Base-by-base conservation (phyloP, 2,113 vertebrate genomes). In the Pituophis catenifer region DNA sequence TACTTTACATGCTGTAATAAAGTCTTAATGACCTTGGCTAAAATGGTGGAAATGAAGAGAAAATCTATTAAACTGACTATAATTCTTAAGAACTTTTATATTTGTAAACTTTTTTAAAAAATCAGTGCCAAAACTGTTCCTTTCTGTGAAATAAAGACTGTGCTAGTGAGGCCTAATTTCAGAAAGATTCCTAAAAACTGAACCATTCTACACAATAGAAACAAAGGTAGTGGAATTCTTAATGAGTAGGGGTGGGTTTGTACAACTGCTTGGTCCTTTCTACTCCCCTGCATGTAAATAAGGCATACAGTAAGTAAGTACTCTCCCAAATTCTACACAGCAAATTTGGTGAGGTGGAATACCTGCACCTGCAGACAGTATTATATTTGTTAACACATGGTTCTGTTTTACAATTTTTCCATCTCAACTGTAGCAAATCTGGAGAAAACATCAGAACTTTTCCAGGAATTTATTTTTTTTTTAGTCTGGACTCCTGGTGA, bases 91-190 rank as follows among this genome's bases (percentile, higher is more conserved):
- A 85, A 91, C 33, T 94, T 93, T 95, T 95, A 86, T 87, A 85
- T 89, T 94, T 95, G 90, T 95, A 86, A 95, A 95, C 94, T 93
- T 94, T 94, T 90, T 94, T 89, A 62, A 94, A 91, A 95, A 95
- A 88, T 62, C 59, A n/a, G 94, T 97, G 97, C 97, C 96, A 97
- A 97, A 94, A 88, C 50, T 94, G 94, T 90, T 94, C 88, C 91
- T 86, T 0, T 48, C 87, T 90, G 48, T 44, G 91, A 90, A 93
- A 90, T 55, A 38, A 94, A 93, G 7, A 19, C 26, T 93, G 23
- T 93, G 48, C 33, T 91, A 90, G 33, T 58, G 86, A 3, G 29
- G 26, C 44, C 7, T 53, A 0, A 93, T 90, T 89, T 89, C 58
- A 2, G 58, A 93, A 85, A 58, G 33, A 90, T 92, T 91, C 92